Base-by-base conservation (phyloP, 2,888 invertebrate genomes). In the Nomada ruficornis region DNA sequence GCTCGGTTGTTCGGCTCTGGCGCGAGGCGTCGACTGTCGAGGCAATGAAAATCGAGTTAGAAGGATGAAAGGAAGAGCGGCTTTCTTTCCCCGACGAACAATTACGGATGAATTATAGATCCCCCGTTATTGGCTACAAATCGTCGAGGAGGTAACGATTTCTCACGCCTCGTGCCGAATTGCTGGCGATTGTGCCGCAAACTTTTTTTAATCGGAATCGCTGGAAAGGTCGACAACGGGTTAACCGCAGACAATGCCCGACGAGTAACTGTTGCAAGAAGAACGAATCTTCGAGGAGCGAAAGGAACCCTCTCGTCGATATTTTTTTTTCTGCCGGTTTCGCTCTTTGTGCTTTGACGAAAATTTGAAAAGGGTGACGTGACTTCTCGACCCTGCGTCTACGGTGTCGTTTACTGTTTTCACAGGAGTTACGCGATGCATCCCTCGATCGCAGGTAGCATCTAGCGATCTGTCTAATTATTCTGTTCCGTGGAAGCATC, bases 181-280 rank as follows among this genome's bases (percentile, higher is more conserved):
- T 89, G 84, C 75, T 65, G 29, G 47, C 83, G 82, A 89, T 89
- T 88, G 89, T 90, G 83, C 77, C 77, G 80, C 82, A 15, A 11
- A 47, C 57, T 71, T 69, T 80, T 84, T 90, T 88, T 83, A 80
- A 90, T 89, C 87, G 90, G 86, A 83, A 86, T 82, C 73, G 82
- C 79, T 20, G 47, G 83, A 85, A 77, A 87, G 87, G 73, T 82
- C 67, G 73, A 23, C 85, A 89, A 91, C 84, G 92, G 92, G 92
- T 92, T 92, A 93, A 93, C 93, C 93, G 90, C 93, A 92, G 88
- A 93, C 92, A 93, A 93, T 92, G 80, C 74, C n/a, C 10, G 64
- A 52, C 77, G 83, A 86, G 75, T 86, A 83, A 82, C 82, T 84
- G 80, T 64, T 62, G 71, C 62, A 42, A 54, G 68, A 73, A 60